phyloP scores from a whole-genome alignment of 2,888 invertebrate genomes.

The Eupsilia transversa region DNA sequence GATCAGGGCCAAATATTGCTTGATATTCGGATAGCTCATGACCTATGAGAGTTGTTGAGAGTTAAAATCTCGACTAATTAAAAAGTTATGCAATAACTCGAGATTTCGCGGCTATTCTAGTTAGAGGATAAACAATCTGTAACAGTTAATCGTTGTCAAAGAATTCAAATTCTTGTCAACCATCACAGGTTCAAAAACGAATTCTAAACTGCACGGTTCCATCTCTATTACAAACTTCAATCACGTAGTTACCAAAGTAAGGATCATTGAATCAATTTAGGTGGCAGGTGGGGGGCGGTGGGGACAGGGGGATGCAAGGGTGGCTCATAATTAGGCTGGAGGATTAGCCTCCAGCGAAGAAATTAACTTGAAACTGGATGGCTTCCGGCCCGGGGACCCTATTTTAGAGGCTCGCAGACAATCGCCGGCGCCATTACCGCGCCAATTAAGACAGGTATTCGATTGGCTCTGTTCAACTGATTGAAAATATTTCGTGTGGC shows the following conservation, averaged over 20 bases:
- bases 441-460: conserved; percentile 73
- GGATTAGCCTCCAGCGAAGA: conserved; percentile 84
- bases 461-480: conserved; percentile 65
- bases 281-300: conserved; percentile 40
- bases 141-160: no score
- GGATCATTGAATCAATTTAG: conserved; percentile 64
- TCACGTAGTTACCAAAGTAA: conserved; percentile 56
- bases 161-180: neutral
- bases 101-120: no score
- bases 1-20: no score
- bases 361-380: conserved; percentile 86
- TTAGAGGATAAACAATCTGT: no score
- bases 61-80: no score
- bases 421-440: conserved; percentile 69
- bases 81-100: no score
- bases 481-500: conserved; percentile 68
- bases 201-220: conserved; percentile 1
- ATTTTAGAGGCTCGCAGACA: conserved; percentile 65
- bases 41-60: no score
- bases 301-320: conserved; percentile 64
- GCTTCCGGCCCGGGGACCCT: conserved; percentile 67
- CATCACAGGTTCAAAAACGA: neutral
- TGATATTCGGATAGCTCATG: no score
- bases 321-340: conserved; percentile 83
- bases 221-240: conserved; percentile 51